These are phyloP conservation scores for Drosophila takahashii DNA, from an alignment of 1,140 invertebrate species.

Conservation along the genomic window DNA sequence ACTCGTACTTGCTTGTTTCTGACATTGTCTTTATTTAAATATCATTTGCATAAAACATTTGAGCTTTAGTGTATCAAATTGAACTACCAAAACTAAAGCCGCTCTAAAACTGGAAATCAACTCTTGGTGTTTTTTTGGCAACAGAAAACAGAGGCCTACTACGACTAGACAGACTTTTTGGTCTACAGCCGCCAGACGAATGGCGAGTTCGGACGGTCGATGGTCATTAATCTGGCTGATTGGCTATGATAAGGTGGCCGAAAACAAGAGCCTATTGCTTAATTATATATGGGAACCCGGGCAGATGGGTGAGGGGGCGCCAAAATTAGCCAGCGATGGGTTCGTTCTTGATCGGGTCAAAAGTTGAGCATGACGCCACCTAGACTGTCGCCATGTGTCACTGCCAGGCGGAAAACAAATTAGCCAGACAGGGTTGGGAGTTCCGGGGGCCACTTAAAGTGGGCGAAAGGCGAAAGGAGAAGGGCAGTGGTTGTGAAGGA, in stretches of 20 bases:
- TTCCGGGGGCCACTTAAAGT: not conserved
- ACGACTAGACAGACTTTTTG: constrained; percentile 11
- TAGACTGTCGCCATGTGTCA: constrained; percentile 65
- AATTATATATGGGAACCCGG: constrained; percentile 24
- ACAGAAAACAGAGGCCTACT: constrained; percentile 11
- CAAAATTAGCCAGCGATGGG: constrained; percentile 6
- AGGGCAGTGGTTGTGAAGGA: constrained; percentile 40
- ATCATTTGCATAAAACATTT: constrained; percentile 76
- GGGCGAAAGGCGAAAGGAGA: too few species aligned
- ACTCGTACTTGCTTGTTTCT: constrained; percentile 58
- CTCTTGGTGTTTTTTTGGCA: constrained; percentile 19
- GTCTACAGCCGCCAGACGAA: constrained; percentile 24
- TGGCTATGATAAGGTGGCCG: constrained; percentile 56
- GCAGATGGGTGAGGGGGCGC: not conserved
- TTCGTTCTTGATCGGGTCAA: constrained; percentile 54
- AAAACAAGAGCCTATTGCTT: constrained; percentile 32
- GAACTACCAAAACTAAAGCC: constrained; percentile 52
- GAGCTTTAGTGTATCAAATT: constrained; percentile 67
- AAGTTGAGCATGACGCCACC: constrained; percentile 71
- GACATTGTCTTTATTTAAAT: constrained; percentile 69
- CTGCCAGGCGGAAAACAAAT: constrained; percentile 62
- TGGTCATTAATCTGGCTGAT: constrained; percentile 69
- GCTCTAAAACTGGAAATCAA: constrained; percentile 36
- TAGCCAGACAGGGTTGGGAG: constrained; percentile 20
- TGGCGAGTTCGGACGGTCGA: constrained; percentile 26